These are phyloP conservation scores for Donacobius atricapilla DNA, from an alignment of 2,113 vertebrate species.

Conservation along the genomic window DNA sequence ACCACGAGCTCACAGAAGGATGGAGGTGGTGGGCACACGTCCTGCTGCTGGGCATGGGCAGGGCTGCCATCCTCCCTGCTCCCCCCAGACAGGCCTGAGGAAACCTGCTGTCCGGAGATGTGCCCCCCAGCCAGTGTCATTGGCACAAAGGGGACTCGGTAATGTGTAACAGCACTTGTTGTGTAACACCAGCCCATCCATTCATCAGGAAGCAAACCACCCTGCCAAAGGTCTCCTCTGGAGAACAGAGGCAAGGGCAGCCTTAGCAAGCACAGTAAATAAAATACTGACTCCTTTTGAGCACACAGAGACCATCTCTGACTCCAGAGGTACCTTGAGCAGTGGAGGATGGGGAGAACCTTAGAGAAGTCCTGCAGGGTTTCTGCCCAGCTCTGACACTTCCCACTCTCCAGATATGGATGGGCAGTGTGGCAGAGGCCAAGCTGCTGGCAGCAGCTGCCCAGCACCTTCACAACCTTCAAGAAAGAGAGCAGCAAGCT, in stretches of 20 bases:
- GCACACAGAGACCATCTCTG: not conserved
- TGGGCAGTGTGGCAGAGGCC: accelerated
- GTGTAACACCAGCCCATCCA: not conserved
- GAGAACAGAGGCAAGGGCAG: not conserved
- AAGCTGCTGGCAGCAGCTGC: not conserved
- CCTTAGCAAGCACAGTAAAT: not conserved
- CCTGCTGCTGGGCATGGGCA: not conserved
- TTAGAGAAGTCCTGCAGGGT: not conserved
- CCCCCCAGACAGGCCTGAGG: not conserved
- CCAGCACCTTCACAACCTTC: not conserved
- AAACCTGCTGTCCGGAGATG: not conserved
- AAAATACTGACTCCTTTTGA: not conserved
- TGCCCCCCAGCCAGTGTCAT: accelerated
- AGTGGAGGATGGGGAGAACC: not conserved
- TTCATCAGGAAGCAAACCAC: not conserved
- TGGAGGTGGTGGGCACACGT: not conserved
- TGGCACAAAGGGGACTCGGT: not conserved
- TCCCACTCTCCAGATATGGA: not conserved
- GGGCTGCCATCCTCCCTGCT: not conserved
- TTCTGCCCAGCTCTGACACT: accelerated
- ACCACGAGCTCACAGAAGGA: not conserved
- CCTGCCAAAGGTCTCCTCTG: not conserved
- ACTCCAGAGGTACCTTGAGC: not conserved
- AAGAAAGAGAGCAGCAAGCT: not conserved
- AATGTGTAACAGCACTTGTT: not conserved